A percentile compares a stretch with the other conserved stretches of the same genome.
phyloP scores from a whole-genome alignment of 2,888 invertebrate genomes.

The Choreutis nemorana region DNA sequence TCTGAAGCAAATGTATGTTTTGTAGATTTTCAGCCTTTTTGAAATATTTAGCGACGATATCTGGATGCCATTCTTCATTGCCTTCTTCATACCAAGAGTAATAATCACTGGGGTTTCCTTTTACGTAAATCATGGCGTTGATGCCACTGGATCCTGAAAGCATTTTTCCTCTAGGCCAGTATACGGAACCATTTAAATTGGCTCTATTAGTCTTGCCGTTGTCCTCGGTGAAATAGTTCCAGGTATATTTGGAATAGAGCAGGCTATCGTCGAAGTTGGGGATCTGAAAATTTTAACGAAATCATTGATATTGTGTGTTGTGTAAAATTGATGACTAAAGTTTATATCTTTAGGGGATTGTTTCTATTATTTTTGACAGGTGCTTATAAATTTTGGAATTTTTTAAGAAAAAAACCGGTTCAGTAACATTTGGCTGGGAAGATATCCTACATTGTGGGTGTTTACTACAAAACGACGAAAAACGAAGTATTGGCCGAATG shows the following conservation, averaged over 20 bases:
- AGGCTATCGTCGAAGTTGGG: conserved; percentile 11
- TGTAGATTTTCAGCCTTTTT: conserved; percentile 57
- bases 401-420: too few relatives aligned
- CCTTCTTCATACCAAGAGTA: conserved; percentile 59
- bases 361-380: too few relatives aligned
- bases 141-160: conserved; percentile 65
- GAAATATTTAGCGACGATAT: conserved; percentile 51
- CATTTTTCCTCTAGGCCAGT: conserved; percentile 70
- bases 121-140: conserved; percentile 66
- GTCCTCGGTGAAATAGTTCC: conserved; percentile 84
- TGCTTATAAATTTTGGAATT: too few relatives aligned
- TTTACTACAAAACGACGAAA: too few relatives aligned
- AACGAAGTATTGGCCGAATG: too few relatives aligned
- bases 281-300: conserved; percentile 10
- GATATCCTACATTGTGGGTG: too few relatives aligned
- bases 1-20: conserved; percentile 16
- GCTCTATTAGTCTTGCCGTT: conserved; percentile 75
- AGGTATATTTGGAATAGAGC: conserved; percentile 67
- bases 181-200: conserved; percentile 30
- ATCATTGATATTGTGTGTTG: too few relatives aligned
- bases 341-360: too few relatives aligned
- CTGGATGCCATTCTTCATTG: conserved; percentile 63
- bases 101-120: conserved; percentile 57
- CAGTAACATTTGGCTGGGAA: too few relatives aligned
- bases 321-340: too few relatives aligned